These are phyloP conservation scores for Lathamus discolor DNA, from an alignment of 2,113 vertebrate genomes.

Conservation along the genomic window DNA sequence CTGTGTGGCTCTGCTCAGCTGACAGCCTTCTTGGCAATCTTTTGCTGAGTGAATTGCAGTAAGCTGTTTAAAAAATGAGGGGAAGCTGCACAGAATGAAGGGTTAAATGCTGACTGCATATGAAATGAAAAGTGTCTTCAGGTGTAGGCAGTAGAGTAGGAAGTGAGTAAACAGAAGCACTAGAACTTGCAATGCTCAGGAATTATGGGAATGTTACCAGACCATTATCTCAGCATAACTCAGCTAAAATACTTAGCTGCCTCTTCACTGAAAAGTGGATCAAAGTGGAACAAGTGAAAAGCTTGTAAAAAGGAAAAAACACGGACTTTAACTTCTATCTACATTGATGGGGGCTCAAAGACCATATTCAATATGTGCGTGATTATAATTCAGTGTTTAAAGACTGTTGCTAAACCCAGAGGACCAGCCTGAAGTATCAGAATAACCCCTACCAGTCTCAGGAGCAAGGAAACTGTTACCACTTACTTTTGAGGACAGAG, in stretches of 20 bases:
- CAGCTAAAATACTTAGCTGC: neutral
- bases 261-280: neutral
- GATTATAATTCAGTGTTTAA: neutral
- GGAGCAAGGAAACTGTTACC: neutral
- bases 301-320: neutral
- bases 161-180: slow-evolving; percentile 1
- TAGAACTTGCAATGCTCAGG: neutral
- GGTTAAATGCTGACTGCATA: neutral
- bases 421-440: neutral
- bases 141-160: neutral
- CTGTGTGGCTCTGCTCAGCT: neutral
- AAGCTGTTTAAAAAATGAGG: neutral
- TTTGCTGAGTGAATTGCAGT: neutral
- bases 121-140: neutral
- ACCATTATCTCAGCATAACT: neutral
- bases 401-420: neutral
- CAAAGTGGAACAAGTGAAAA: neutral
- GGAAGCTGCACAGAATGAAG: neutral
- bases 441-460: neutral
- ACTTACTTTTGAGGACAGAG: neutral
- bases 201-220: neutral
- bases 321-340: neutral
- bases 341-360: neutral
- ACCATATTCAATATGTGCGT: neutral
- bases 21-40: neutral